Evolutionary conservation across 35 echinoderm and acorn worm genomes (phyloP), one percentile per base, ranked within the genome.

Genomic region (Apostichopus parvimensis): DNA sequence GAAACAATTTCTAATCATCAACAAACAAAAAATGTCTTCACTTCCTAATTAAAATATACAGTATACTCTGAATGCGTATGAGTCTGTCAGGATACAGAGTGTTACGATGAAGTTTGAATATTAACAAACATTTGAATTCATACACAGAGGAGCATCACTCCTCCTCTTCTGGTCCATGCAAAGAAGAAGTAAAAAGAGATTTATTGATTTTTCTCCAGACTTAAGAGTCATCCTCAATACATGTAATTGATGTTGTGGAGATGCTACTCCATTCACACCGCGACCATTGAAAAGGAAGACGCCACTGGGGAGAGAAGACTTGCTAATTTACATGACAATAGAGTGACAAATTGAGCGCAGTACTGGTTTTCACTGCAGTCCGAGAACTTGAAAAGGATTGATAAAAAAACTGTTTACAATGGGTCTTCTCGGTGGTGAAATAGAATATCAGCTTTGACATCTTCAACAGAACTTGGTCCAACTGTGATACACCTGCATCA

Each of bases 121-220:
- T 75, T n/a, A n/a, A 75, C 71, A 75, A 75, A 75, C 13, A 45
- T 45, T 68, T 68, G 64, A 68, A 68, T 68, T 68, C 11, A 45
- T 61, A 75, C 71, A 75, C 71, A 75, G 71, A 75, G 7, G 71
- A 75, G 71, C 12, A 0, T 75, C 71, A 18, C 71, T 75, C 71
- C 6, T n/a, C 6, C 71, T 75, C 71, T 75, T 75, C 71, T 12
- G 8, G 58, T 8, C 58, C 8, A 12, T 12, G 17, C 71, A 75
- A 68, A 68, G 64, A 17, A 14, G 64, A 14, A 18, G 18, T 75
- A 18, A n/a, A 7, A 75, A 75, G 17, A 84, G 23, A 84, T 12
- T 56, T 84, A 84, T 84, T 84, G 81, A 84, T 84, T 84, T 82
- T 84, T 22, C 81, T 84, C 81, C 54, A 84, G 7, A 58, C 54